Base-by-base conservation (phyloP, 2,888 invertebrate genomes). In the Spialia ferax region DNA sequence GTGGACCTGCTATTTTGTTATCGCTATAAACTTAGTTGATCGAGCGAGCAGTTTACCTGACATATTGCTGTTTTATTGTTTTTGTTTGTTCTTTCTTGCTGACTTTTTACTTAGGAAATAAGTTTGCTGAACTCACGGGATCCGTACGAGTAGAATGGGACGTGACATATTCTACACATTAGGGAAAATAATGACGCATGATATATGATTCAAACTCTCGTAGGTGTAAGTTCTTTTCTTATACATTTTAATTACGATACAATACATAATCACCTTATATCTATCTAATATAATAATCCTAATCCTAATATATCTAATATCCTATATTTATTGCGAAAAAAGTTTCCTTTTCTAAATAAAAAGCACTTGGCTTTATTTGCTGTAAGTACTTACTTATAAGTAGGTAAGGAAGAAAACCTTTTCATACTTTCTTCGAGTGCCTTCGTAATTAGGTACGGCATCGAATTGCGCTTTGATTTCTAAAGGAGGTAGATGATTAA, bases 31-130 rank as follows among this genome's bases (percentile, higher is more conserved):
- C 50, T 65, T 59, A 42, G 38, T 42, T 55, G 26, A 59, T 50
- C 59, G 59, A 38, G 38, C 57, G 18, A 50, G 55, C 50, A 65
- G 59, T 52, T 65, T 42, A 59, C 59, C 50, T 59, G 57, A 65
- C 65, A 42, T 65, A 65, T 65, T 65, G 65, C 35, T 59, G 65
- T 59, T 65, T 65, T 65, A 65, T 65, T 59, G 65, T 52, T 65
- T 52, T 57, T 50, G 35, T 65, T 65, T 65, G 52, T 59, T 42
- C 26, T 38, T 65, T 20, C 59, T 23, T 59, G 26, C 26, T 59
- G 32, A 59, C 59, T 65, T 65, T 52, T 35, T 29, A 59, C 50
- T 61, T 50, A 20, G 29, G 20, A 48, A 61, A 48, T 29, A 48
- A 48, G 42, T 61, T 48, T 61, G 20, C n/a, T 20, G 48, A 50